Evolutionary conservation across 2,888 invertebrate species (phyloP).

Genomic region (Drosophila mimetica): DNA sequence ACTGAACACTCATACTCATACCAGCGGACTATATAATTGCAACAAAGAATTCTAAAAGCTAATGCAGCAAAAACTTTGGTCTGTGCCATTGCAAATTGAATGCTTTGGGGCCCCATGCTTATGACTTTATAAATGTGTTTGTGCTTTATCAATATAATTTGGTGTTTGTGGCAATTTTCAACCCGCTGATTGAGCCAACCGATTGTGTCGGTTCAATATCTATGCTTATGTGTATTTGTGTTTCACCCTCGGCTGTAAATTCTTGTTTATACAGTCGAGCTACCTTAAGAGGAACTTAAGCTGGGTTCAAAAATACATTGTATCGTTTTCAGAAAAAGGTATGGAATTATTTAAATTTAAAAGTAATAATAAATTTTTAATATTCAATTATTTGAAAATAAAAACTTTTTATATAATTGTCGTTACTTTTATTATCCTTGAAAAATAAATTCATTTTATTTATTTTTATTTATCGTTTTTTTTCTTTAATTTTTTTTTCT

Average conservation of each 20-base stretch:
- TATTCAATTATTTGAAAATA: no score
- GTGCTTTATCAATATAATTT: conserved; percentile 77
- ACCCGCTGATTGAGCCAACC: conserved; percentile 62
- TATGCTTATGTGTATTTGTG: conserved; percentile 29
- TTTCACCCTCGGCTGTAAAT: conserved; percentile 66
- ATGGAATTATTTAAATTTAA: no score
- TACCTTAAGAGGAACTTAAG: background rate
- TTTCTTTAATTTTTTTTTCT: no score
- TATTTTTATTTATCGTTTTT: no score
- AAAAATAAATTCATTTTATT: no score
- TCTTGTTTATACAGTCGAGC: conserved; percentile 59
- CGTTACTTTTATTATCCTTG: no score
- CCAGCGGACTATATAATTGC: conserved; percentile 28
- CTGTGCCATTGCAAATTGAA: conserved; percentile 34
- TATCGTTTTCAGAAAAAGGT: no score
- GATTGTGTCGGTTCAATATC: conserved; percentile 54
- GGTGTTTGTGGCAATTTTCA: conserved; percentile 67
- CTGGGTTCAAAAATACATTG: fast-evolving
- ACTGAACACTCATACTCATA: conserved; percentile 10
- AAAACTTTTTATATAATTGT: no score
- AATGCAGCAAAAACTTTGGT: conserved; percentile 20
- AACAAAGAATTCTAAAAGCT: conserved; percentile 42
- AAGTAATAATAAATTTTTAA: no score
- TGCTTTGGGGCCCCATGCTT: conserved; percentile 51
- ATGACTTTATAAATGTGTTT: conserved; percentile 75